Conservation (phyloP, 2,888 invertebrate genomes). For the Hirtodrosophila cameraria region DNA sequence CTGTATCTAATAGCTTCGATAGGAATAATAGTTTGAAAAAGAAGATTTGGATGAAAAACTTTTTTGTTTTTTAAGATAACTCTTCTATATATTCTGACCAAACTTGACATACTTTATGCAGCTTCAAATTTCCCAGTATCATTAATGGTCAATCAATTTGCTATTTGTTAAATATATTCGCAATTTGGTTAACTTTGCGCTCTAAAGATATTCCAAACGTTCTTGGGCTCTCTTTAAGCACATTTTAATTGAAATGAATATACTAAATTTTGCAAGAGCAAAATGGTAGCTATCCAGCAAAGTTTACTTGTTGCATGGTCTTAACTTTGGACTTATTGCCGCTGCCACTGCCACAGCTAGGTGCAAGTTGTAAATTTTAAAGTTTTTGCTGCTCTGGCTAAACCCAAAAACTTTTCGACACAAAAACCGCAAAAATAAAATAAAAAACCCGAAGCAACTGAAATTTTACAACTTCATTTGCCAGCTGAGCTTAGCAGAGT, state of each 20-base stretch:
- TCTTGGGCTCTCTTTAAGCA: conserved; percentile 10
- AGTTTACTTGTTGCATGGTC: conserved; percentile 52
- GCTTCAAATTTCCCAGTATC: too few species aligned
- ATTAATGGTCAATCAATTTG: conserved; percentile 1
- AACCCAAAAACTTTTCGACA: conserved; percentile 43
- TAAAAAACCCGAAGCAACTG: conserved; percentile 19
- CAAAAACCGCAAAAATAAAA: conserved; percentile 30
- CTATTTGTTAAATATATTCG: background rate
- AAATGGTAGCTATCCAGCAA: conserved; percentile 2
- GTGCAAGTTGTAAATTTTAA: conserved; percentile 54
- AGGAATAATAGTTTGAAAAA: too few species aligned
- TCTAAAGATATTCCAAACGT: background rate
- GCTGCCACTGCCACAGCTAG: conserved; percentile 17
- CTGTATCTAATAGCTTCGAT: too few species aligned
- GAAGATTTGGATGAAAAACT: too few species aligned
- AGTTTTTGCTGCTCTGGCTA: conserved; percentile 27
- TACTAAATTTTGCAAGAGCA: conserved; percentile 14
- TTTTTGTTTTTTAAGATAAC: too few species aligned
- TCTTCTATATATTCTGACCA: too few species aligned
- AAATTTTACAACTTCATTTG: conserved; percentile 62
- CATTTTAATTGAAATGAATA: conserved; percentile 54
- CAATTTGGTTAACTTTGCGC: conserved; percentile 2
- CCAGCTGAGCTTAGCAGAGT: conserved; percentile 44
- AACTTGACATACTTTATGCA: too few species aligned
- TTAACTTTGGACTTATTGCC: conserved; percentile 37